phyloP scores from a whole-genome alignment of 2,797 vertebrate species.

The Spinus olivaceus region DNA sequence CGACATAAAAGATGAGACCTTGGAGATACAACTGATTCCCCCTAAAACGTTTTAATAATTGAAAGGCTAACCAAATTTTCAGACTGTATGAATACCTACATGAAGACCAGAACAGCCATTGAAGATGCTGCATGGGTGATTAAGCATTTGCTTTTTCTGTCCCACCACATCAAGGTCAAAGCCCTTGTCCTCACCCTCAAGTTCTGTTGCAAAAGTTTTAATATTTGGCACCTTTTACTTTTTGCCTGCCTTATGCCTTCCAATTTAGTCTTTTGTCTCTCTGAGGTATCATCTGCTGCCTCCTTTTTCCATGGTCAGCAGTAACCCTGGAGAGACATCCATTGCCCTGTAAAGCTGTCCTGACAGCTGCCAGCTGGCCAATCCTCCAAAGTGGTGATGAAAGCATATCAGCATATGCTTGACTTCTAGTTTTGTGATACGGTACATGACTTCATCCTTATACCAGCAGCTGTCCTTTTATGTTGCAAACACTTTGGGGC shows the following conservation, averaged over 20 bases:
- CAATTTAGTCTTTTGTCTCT: not conserved
- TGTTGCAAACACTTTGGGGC: not conserved
- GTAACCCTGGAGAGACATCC: not conserved
- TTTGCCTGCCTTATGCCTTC: not conserved
- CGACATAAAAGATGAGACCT: not conserved
- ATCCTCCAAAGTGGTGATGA: not conserved
- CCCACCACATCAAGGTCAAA: not conserved
- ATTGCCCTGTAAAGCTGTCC: not conserved
- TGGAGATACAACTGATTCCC: not conserved
- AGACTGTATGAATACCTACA: not conserved
- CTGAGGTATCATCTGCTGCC: not conserved
- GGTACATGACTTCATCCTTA: not conserved
- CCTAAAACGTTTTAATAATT: slow-evolving; percentile 31
- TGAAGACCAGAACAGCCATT: not conserved
- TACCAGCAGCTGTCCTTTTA: not conserved
- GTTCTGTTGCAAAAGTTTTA: not conserved
- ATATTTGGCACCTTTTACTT: not conserved
- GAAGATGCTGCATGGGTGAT: not conserved
- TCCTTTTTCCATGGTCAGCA: not conserved
- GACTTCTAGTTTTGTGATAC: not conserved
- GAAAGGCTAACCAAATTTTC: not conserved
- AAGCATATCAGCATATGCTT: not conserved
- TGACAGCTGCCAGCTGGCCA: not conserved
- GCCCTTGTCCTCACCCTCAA: not conserved
- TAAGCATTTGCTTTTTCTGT: not conserved